These are phyloP conservation scores for Drosophila rubida DNA, from an alignment of 2,888 invertebrate species.

Conservation along the genomic window DNA sequence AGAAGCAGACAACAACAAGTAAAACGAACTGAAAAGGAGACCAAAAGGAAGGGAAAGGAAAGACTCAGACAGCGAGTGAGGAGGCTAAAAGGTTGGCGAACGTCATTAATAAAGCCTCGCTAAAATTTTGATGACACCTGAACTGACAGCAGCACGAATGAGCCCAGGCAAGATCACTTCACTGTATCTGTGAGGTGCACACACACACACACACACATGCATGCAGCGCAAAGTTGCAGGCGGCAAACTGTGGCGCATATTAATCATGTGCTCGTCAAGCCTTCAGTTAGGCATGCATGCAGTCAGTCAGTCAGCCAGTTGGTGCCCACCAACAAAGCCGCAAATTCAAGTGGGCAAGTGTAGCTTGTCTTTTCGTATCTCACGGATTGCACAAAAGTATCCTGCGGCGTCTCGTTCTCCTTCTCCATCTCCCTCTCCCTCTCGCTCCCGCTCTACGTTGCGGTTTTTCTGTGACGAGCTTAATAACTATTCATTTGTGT, in stretches of 20 bases:
- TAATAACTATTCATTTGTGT: constrained; percentile 77
- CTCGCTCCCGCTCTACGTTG: constrained; percentile 14
- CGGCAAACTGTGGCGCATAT: constrained; percentile 65
- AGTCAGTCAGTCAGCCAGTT: constrained; percentile 13
- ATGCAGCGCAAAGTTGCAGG: constrained; percentile 14
- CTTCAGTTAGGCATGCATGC: constrained; percentile 38
- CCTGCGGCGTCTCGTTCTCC: constrained; percentile 24
- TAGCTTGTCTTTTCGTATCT: constrained; percentile 33
- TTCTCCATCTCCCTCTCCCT: too few species aligned
- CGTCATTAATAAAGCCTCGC: constrained; percentile 82
- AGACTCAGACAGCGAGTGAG: constrained; percentile 23
- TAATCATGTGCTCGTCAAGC: constrained; percentile 80
- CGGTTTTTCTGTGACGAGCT: constrained; percentile 37
- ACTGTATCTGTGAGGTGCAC: constrained; percentile 39
- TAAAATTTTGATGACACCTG: constrained; percentile 79
- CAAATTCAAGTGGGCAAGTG: constrained; percentile 52
- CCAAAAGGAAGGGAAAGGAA: constrained; percentile 30
- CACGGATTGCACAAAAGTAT: constrained; percentile 46
- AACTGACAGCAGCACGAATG: constrained; percentile 69
- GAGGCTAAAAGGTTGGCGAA: constrained; percentile 59
- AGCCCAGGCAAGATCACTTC: constrained; percentile 62
- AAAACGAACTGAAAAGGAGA: constrained; percentile 23
- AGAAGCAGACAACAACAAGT: constrained; percentile 23
- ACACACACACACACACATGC: constrained; percentile 16
- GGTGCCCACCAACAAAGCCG: constrained; percentile 74